phyloP scores from a whole-genome alignment of 1,140 invertebrate genomes.

The Drosophila ananassae region DNA sequence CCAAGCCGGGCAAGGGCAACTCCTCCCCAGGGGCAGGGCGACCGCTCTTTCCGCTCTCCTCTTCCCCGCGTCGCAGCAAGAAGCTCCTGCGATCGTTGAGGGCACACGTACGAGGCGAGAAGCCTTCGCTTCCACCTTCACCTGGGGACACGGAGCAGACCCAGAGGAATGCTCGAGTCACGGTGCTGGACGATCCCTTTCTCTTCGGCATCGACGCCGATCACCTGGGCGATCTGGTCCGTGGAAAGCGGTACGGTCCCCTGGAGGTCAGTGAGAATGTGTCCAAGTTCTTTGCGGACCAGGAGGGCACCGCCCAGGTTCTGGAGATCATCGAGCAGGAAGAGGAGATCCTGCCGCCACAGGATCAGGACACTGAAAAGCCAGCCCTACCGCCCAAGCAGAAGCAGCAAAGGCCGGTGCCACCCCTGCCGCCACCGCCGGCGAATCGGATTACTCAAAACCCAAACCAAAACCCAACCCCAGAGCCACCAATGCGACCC shows the following conservation, averaged over 20 bases:
- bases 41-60: slow-evolving; percentile 66
- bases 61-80: slow-evolving; percentile 67
- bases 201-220: slow-evolving; percentile 82
- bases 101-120: slow-evolving; percentile 56
- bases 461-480: background rate
- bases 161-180: slow-evolving; percentile 73
- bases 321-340: slow-evolving; percentile 71
- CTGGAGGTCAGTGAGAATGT: slow-evolving; percentile 64
- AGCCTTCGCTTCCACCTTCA: slow-evolving; percentile 12
- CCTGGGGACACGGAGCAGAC: slow-evolving; percentile 49
- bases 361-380: slow-evolving; percentile 56
- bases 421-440: slow-evolving; percentile 54
- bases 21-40: slow-evolving; percentile 16
- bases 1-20: slow-evolving; percentile 17
- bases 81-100: slow-evolving; percentile 74
- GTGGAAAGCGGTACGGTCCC: slow-evolving; percentile 65
- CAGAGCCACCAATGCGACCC: slow-evolving; percentile 51
- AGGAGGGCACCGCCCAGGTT: slow-evolving; percentile 56
- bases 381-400: slow-evolving; percentile 76
- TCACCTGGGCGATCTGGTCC: slow-evolving; percentile 70
- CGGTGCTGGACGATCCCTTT: slow-evolving; percentile 83
- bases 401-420: slow-evolving; percentile 58
- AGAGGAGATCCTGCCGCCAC: slow-evolving; percentile 29
- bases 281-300: slow-evolving; percentile 56
- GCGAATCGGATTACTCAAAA: slow-evolving; percentile 31